Percentiles rank a stretch among this genome's conserved stretches.
Conservation (phyloP, 1,140 invertebrate species). For the Drepana arcuata region DNA sequence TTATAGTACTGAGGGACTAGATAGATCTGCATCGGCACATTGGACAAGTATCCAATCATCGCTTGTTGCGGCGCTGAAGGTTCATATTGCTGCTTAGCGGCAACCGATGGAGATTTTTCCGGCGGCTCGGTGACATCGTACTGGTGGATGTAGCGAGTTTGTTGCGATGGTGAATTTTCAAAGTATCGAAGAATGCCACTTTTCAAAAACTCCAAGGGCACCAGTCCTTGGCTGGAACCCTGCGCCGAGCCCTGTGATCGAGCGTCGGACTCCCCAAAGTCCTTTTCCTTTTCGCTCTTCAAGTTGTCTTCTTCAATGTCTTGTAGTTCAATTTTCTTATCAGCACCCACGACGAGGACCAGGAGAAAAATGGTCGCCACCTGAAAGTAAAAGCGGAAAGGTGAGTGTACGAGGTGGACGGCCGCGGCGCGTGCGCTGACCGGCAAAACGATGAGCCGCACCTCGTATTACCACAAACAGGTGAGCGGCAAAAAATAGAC, state of each 20-base stretch:
- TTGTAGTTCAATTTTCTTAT: conserved; percentile 66
- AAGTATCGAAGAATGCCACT: conserved; percentile 42
- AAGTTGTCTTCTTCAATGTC: conserved; percentile 70
- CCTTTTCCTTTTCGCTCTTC: conserved; percentile 56
- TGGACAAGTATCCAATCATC: conserved; percentile 50
- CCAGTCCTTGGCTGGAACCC: conserved; percentile 14
- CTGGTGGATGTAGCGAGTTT: conserved; percentile 48
- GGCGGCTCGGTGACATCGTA: conserved; percentile 54
- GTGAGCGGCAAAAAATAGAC: conserved; percentile 62
- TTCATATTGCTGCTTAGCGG: conserved; percentile 33
- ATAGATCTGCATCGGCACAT: conserved; percentile 60
- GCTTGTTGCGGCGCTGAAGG: conserved; percentile 30
- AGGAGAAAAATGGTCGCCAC: conserved; percentile 36
- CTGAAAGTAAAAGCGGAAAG: conserved; percentile 58
- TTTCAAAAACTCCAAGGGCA: conserved; percentile 44
- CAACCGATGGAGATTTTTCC: conserved; percentile 20
- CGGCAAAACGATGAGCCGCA: conserved; percentile 18
- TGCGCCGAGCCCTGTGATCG: conserved; percentile 15
- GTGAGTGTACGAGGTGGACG: conserved; percentile 25
- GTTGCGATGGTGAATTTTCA: conserved; percentile 24
- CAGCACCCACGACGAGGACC: conserved; percentile 27
- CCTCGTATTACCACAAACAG: conserved; percentile 32
- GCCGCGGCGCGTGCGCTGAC: conserved; percentile 11
- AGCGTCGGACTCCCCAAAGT: conserved; percentile 13
- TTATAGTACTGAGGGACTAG: conserved; percentile 57